phyloP scores from a whole-genome alignment of 2,113 vertebrate species.

The Caracal caracal region DNA sequence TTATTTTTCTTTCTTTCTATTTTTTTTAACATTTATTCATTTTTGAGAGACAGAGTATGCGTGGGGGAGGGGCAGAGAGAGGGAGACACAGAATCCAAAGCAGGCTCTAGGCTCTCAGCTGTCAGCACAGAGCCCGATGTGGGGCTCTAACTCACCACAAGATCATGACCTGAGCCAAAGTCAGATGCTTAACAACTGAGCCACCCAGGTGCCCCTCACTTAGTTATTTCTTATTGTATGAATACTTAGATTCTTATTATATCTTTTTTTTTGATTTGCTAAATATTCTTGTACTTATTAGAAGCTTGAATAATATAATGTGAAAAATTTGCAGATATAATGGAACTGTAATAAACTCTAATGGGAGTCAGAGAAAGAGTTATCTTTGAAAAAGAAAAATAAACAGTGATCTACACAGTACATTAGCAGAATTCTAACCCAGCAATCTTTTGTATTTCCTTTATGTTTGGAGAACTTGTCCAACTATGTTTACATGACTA shows the following conservation, averaged over 20 bases:
- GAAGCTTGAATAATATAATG: constrained; percentile 9
- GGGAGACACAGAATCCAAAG: too few species aligned
- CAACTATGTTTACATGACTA: background rate
- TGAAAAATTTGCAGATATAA: background rate
- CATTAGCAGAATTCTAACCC: background rate
- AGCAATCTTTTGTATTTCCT: background rate
- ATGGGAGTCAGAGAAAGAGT: background rate
- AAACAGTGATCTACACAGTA: background rate
- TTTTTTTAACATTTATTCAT: too few species aligned
- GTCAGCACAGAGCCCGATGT: too few species aligned
- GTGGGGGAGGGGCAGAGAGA: too few species aligned
- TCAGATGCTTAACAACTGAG: too few species aligned
- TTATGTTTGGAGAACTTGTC: background rate
- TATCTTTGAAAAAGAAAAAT: constrained; percentile 17
- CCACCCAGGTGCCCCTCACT: background rate
- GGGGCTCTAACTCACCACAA: too few species aligned
- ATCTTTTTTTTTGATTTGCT: background rate
- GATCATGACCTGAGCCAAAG: too few species aligned
- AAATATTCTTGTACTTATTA: background rate
- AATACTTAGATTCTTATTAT: background rate
- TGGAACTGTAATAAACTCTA: background rate
- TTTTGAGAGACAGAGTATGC: too few species aligned
- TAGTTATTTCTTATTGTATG: background rate
- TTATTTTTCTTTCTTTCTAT: background rate
- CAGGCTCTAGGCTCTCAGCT: too few species aligned